phyloP scores from a whole-genome alignment of 2,797 vertebrate genomes.

The Microctenopoma lineatum region DNA sequence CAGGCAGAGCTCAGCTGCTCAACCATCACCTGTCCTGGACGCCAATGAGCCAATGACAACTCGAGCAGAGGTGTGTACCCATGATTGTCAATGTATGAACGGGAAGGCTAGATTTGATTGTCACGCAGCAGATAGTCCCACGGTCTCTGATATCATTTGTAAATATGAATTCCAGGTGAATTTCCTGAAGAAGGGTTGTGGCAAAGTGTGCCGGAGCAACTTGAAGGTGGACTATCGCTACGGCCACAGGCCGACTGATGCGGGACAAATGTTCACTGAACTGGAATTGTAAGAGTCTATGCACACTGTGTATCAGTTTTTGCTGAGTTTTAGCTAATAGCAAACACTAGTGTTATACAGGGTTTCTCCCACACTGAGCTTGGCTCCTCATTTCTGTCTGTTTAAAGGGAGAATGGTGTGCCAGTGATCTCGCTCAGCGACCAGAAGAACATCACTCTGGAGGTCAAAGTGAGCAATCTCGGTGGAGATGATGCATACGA shows the following conservation, averaged over 20 bases:
- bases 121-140: not conserved
- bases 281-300: constrained; percentile 83
- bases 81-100: not conserved
- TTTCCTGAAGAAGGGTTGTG: constrained; percentile 94
- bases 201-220: constrained; percentile 90
- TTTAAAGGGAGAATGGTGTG: constrained; percentile 77
- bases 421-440: constrained; percentile 88
- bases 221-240: constrained; percentile 87
- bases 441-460: constrained; percentile 91
- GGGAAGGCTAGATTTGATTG: not conserved
- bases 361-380: not conserved
- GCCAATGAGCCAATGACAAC: constrained; percentile 73
- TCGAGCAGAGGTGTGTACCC: constrained; percentile 79
- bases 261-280: constrained; percentile 79
- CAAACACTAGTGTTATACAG: too few species aligned
- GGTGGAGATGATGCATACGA: constrained; percentile 94
- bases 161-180: constrained; percentile 80
- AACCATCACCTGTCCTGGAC: constrained; percentile 87
- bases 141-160: not conserved
- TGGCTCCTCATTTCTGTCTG: constrained; percentile 9
- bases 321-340: too few species aligned
- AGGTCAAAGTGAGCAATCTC: constrained; percentile 90
- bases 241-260: constrained; percentile 78
- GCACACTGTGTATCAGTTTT: not conserved
- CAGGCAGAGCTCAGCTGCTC: constrained; percentile 76